A percentile compares a stretch with the other conserved stretches of the same genome.
These are phyloP conservation scores for Chunga burmeisteri DNA, from an alignment of 2,113 vertebrate species.

Conservation along the genomic window DNA sequence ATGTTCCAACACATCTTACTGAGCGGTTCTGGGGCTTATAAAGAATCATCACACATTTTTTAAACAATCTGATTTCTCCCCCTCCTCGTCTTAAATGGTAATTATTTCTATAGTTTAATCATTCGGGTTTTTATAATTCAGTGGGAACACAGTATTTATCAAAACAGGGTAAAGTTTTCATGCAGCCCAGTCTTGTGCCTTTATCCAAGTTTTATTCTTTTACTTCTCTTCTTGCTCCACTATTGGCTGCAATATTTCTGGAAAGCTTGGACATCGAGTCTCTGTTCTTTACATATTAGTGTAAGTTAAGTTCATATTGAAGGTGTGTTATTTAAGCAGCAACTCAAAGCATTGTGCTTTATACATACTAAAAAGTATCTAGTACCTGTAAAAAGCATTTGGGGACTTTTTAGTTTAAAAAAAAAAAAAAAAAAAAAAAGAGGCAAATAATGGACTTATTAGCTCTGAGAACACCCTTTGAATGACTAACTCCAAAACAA, in stretches of 20 bases:
- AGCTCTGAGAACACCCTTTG: not conserved
- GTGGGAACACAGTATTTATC: not conserved
- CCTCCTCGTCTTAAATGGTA: not conserved
- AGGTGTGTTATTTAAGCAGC: not conserved
- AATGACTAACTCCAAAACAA: constrained; percentile 14
- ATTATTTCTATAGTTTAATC: not conserved
- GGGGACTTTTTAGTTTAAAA: not conserved
- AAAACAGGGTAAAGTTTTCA: not conserved
- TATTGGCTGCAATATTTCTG: not conserved
- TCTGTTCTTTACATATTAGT: not conserved
- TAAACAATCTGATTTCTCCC: not conserved
- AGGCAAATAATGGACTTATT: not conserved
- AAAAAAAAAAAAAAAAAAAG: not conserved
- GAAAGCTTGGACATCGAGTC: not conserved
- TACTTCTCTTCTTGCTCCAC: not conserved
- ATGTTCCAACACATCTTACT: not conserved
- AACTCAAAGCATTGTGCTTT: not conserved
- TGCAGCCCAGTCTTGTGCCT: not conserved
- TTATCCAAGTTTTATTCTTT: not conserved
- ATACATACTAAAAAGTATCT: not conserved
- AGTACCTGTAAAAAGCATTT: not conserved
- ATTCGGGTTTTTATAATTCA: not conserved
- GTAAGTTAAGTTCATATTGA: not conserved
- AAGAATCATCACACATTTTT: not conserved
- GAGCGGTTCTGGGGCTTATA: not conserved